Conservation (phyloP, 2,113 vertebrate genomes). For the Trinectes maculatus region DNA sequence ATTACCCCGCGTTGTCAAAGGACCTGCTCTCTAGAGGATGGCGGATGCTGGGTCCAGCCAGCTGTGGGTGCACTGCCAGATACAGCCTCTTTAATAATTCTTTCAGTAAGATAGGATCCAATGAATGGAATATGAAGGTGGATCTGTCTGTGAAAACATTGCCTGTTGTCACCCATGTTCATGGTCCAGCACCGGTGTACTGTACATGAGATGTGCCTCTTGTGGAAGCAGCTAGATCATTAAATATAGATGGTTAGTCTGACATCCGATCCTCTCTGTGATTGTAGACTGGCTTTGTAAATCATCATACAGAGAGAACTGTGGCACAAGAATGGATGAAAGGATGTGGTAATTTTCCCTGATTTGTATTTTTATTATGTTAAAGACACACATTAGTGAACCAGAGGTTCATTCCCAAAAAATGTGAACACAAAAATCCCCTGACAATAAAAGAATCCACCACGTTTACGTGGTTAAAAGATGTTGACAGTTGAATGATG, state of each 20-base stretch:
- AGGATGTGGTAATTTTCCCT: not conserved
- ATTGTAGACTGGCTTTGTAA: constrained; percentile 13
- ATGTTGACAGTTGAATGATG: no score
- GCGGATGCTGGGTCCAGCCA: constrained; percentile 27
- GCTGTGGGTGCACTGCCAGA: constrained; percentile 19
- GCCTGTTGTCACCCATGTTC: not conserved
- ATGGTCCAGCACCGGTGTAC: not conserved
- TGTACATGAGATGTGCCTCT: not conserved
- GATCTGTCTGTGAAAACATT: not conserved
- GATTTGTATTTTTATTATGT: no score
- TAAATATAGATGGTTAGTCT: constrained; percentile 55
- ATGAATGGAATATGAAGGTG: constrained; percentile 48
- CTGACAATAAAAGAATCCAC: no score
- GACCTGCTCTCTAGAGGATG: constrained; percentile 40
- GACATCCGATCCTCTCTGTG: constrained; percentile 42
- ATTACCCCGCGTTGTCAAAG: constrained; percentile 51
- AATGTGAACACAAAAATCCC: no score
- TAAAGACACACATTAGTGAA: no score
- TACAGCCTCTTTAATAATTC: constrained; percentile 13
- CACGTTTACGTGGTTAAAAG: no score
- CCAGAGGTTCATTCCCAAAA: no score
- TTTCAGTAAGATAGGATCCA: constrained; percentile 13
- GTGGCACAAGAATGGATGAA: not conserved
- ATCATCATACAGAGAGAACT: not conserved
- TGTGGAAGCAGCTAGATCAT: constrained; percentile 28